Evolutionary conservation across 2,113 vertebrate species (phyloP).

Genomic region (Lophius piscatorius): DNA sequence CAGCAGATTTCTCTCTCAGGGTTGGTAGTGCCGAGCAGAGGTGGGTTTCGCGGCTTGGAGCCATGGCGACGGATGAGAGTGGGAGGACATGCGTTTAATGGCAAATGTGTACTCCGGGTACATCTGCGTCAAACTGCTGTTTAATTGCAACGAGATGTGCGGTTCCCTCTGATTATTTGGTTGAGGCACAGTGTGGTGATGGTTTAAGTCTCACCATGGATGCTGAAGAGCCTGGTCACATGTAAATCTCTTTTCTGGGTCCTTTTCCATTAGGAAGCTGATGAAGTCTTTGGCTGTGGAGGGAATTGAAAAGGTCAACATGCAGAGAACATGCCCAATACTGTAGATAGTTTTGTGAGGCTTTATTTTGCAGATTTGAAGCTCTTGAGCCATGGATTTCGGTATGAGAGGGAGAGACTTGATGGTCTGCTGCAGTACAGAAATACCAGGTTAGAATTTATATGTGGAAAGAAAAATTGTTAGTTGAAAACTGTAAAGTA

Average conservation of each 20-base stretch:
- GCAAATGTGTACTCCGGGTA: slow-evolving; percentile 58
- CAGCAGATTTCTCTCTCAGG: slow-evolving; percentile 59
- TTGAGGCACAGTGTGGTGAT: slow-evolving; percentile 1
- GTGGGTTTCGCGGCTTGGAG: slow-evolving; percentile 46
- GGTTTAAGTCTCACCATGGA: slow-evolving; percentile 88
- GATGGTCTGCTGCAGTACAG: too few species aligned
- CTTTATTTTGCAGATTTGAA: not conserved
- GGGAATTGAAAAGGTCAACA: slow-evolving; percentile 39
- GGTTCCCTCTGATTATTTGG: slow-evolving; percentile 47
- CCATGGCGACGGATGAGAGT: slow-evolving; percentile 73
- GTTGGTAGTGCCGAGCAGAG: slow-evolving; percentile 35
- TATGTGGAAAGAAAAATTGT: too few species aligned
- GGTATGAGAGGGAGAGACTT: too few species aligned
- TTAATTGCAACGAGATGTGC: slow-evolving; percentile 31
- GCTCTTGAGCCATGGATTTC: too few species aligned
- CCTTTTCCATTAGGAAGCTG: slow-evolving; percentile 95
- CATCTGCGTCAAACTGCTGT: slow-evolving; percentile 65
- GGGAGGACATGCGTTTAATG: slow-evolving; percentile 63
- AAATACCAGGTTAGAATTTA: too few species aligned
- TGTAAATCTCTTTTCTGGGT: slow-evolving; percentile 95
- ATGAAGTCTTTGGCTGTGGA: slow-evolving; percentile 96
- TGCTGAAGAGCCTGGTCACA: slow-evolving; percentile 95
- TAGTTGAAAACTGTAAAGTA: too few species aligned
- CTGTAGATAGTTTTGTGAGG: too few species aligned
- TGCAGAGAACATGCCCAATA: too few species aligned